Evolutionary conservation across 2,797 vertebrate species (phyloP).

Genomic region (Florisuga fusca): DNA sequence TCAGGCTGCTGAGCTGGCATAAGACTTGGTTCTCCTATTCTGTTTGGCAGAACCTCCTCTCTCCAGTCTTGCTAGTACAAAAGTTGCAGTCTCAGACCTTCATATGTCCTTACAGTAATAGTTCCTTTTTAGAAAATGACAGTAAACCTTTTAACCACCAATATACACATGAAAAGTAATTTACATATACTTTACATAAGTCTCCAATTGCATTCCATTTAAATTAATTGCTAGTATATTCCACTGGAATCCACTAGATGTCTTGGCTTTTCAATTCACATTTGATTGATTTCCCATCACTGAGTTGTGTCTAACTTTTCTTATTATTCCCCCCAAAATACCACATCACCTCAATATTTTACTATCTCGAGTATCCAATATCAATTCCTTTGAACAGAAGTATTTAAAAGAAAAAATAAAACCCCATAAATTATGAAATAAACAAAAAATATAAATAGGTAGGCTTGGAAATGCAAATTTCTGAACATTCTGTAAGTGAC

Average conservation of each 20-base stretch:
- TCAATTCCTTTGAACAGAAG: background rate
- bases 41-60: background rate
- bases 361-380: background rate
- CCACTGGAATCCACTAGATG: background rate
- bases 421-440: background rate
- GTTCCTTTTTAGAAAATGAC: background rate
- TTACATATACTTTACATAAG: background rate
- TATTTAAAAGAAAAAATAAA: background rate
- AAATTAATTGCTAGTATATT: background rate
- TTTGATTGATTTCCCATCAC: background rate
- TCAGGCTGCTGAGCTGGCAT: background rate
- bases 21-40: background rate
- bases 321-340: background rate
- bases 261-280: background rate
- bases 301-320: background rate
- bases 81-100: background rate
- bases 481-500: background rate
- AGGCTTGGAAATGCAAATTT: background rate
- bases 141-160: background rate
- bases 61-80: rapidly evolving
- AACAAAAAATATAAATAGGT: background rate
- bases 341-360: background rate
- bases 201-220: background rate
- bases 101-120: background rate
- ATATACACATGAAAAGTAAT: background rate